Evolutionary conservation across 2,113 vertebrate species (phyloP), one percentile per base, ranked within the genome.

Genomic region (Fukomys damarensis): DNA sequence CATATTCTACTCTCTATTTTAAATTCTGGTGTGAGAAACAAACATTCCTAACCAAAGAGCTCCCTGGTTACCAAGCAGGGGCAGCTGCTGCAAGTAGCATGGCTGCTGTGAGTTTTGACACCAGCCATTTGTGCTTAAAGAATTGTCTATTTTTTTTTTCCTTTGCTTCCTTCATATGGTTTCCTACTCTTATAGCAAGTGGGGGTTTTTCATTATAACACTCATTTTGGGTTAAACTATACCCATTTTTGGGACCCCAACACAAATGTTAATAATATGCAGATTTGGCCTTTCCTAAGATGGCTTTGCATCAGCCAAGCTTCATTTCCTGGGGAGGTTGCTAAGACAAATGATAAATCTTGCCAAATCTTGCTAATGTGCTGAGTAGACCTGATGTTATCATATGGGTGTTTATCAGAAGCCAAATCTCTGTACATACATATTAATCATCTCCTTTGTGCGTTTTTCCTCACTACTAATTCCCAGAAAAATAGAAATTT

Each of bases 251-350:
- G 97, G 96, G 97, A 97, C 85, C 72, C 93, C 96, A 97, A 96
- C 93, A 97, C 87, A 97, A 98, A 98, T 98, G 98, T 98, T 97
- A 98, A 98, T 91, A 97, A 86, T 96, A 98, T 98, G 96, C 94
- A 97, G 96, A 97, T 98, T 84, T 98, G 97, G 94, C 96, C 92
- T 98, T 98, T 98, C 92, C 91, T 96, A 94, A 90, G 95, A 97
- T 90, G 96, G 88, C 54, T 83, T 83, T 90, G 43, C 90, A 84
- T 95, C 95, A 96, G 82, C 97, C 96, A 98, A 97, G 95, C 89
- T 97, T 96, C 92, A 96, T 93, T 98, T 98, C 96, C 97, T 97
- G 97, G 96, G 94, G 89, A 97, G 76, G 90, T 96, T 98, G 97
- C 97, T 97, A 97, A 97, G 95, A 97, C 89, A 96, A 97, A 96